Conservation (phyloP, 2,797 vertebrate genomes). For the Alcedo quadribrachys region DNA sequence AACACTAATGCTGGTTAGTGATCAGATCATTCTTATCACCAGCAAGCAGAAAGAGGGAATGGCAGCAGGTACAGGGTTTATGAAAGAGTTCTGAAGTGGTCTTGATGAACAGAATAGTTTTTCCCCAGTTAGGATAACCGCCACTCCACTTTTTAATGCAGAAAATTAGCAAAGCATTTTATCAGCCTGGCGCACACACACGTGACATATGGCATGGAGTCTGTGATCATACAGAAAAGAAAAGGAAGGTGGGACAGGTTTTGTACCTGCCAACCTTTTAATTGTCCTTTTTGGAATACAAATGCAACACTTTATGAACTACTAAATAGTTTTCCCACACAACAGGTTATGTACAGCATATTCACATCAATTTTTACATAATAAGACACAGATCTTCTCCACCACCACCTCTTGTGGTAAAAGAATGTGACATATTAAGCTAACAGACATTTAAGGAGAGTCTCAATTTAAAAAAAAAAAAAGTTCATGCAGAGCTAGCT, state of each 20-base stretch:
- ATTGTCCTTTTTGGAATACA: background rate
- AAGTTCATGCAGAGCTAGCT: slow-evolving; percentile 58
- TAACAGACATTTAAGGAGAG: background rate
- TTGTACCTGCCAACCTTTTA: slow-evolving; percentile 5
- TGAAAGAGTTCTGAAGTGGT: background rate
- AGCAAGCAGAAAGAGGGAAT: background rate
- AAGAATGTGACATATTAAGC: background rate
- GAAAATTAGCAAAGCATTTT: slow-evolving; percentile 6
- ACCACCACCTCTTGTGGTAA: background rate
- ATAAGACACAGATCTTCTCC: background rate
- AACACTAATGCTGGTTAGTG: background rate
- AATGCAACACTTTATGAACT: background rate
- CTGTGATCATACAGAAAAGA: background rate
- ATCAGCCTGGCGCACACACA: background rate
- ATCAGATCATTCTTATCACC: background rate
- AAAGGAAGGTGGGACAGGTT: background rate
- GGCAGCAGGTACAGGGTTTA: background rate
- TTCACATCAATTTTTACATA: slow-evolving; percentile 28
- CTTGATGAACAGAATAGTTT: background rate
- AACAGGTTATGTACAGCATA: slow-evolving; percentile 19
- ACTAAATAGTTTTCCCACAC: background rate
- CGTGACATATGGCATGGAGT: background rate
- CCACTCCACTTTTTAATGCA: background rate
- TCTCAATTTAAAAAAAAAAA: background rate
- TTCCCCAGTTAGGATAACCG: background rate